Evolutionary conservation across 2,888 invertebrate species (phyloP), one percentile per base, ranked within the genome.

Genomic region (Dicyrtoma fusca): DNA sequence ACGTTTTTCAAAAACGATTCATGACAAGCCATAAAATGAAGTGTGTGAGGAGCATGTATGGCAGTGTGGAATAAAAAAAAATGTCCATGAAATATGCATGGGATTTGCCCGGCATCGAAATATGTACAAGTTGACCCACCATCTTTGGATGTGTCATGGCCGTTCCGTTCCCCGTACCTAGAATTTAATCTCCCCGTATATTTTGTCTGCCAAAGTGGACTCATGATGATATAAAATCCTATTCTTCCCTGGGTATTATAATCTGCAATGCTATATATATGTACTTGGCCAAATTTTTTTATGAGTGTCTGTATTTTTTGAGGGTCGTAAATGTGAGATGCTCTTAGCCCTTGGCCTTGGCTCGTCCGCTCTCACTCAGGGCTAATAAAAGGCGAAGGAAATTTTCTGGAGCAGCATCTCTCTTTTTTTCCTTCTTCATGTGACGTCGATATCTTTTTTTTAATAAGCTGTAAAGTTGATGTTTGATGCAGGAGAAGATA

Each of bases 401-500:
- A 25, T 57, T 63, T 63, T 13, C 44, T 13, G 19, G 34, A 21
- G 44, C 17, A 45, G 47, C 17, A 19, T 34, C 42, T 19, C 19
- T 34, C 13, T 14, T 34, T 34, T 34, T 49, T 5, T 61, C 42
- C 17, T 42, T 42, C 61, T 61, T 17, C 17, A 14, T 61, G 5
- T 1, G 57, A 1, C 4, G 49, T 14, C n/a, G n/a, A n/a, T n/a
- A n/a, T n/a, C n/a, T n/a, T n/a, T n/a, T 45, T 64, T 64, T 64
- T 64, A 64, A 64, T 64, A 64, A 64, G 21, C 64, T 64, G 25
- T 5, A 11, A 21, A 19, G 64, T 14, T 47, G 42, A 71, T 55
- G 71, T 63, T 42, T 71, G 44, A 71, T 71, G 34, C 51, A 42
- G 21, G 21, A 62, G 71, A 53, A 53, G 64, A 71, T 63, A 71